phyloP scores from a whole-genome alignment of 1,140 invertebrate genomes.

The Dendroctonus ponderosae region DNA sequence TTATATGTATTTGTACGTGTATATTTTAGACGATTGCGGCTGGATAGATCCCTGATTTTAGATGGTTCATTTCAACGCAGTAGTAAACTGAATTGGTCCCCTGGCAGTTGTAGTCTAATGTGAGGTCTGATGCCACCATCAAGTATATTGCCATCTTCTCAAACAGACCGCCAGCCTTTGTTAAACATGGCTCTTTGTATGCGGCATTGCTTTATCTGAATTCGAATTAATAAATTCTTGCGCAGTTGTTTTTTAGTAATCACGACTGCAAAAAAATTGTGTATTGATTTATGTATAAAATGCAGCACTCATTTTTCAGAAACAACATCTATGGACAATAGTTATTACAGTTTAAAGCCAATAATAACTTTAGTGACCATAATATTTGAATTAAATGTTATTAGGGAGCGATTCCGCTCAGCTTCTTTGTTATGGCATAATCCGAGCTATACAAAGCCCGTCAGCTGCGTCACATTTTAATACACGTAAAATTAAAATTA shows the following conservation, averaged over 20 bases:
- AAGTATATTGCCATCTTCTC: constrained; percentile 50
- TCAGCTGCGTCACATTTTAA: constrained; percentile 58
- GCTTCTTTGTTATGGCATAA: constrained; percentile 46
- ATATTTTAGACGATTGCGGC: constrained; percentile 18
- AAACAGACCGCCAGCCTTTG: constrained; percentile 47
- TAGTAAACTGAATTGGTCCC: constrained; percentile 50
- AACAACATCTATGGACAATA: too few relatives aligned
- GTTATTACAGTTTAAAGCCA: neutral
- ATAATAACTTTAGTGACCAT: constrained; percentile 23
- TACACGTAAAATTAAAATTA: constrained; percentile 63
- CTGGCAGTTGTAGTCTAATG: constrained; percentile 47
- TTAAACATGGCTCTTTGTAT: neutral
- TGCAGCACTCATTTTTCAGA: too few relatives aligned
- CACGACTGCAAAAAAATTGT: too few relatives aligned
- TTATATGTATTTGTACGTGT: neutral
- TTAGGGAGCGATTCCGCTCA: constrained; percentile 43
- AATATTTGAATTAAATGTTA: constrained; percentile 35
- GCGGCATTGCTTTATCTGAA: too few relatives aligned
- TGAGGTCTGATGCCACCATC: constrained; percentile 46
- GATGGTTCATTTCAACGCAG: constrained; percentile 42
- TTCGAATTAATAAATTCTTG: too few relatives aligned
- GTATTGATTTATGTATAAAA: too few relatives aligned
- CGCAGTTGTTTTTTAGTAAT: too few relatives aligned
- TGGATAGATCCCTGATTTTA: constrained; percentile 25
- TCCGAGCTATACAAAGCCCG: constrained; percentile 43